These are phyloP conservation scores for Gobionotothen gibberifrons DNA, from an alignment of 2,797 vertebrate species.

Conservation along the genomic window DNA sequence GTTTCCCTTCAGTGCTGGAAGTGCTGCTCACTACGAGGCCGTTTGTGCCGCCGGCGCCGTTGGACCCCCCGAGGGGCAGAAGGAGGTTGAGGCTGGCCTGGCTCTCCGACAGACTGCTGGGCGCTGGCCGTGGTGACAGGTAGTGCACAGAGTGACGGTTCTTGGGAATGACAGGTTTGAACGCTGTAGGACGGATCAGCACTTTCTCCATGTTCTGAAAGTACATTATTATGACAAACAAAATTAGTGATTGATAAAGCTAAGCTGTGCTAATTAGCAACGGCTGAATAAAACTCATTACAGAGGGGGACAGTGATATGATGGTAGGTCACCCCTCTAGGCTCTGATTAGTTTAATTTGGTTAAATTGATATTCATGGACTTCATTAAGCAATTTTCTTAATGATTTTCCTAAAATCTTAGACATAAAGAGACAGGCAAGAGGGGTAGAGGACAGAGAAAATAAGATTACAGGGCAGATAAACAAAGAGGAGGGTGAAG, in stretches of 20 bases:
- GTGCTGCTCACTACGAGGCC: conserved; percentile 61
- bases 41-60: conserved; percentile 19
- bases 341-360: conserved; percentile 60
- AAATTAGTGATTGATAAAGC: conserved; percentile 41
- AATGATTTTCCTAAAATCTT: conserved; percentile 56
- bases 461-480: conserved; percentile 52
- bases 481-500: conserved; percentile 28
- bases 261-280: conserved; percentile 54
- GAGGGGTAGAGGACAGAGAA: conserved; percentile 31
- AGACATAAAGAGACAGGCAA: conserved; percentile 29
- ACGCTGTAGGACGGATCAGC: conserved; percentile 96
- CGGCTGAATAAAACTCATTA: conserved; percentile 64
- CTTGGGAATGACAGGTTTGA: conserved; percentile 97
- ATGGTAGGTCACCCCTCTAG: conserved; percentile 53
- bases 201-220: conserved; percentile 97
- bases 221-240: conserved; percentile 15
- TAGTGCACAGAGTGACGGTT: conserved; percentile 90
- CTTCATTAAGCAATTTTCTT: conserved; percentile 63
- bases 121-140: conserved; percentile 85
- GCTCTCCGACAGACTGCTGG: conserved; percentile 89
- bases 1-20: conserved; percentile 84
- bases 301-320: conserved; percentile 57
- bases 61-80: conserved; percentile 78
- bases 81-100: conserved; percentile 94
- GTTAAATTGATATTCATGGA: conserved; percentile 66